A percentile compares a stretch with the other conserved stretches of the same genome.
Evolutionary conservation across 2,113 vertebrate genomes (phyloP).

Genomic region (Coturnix japonica): DNA sequence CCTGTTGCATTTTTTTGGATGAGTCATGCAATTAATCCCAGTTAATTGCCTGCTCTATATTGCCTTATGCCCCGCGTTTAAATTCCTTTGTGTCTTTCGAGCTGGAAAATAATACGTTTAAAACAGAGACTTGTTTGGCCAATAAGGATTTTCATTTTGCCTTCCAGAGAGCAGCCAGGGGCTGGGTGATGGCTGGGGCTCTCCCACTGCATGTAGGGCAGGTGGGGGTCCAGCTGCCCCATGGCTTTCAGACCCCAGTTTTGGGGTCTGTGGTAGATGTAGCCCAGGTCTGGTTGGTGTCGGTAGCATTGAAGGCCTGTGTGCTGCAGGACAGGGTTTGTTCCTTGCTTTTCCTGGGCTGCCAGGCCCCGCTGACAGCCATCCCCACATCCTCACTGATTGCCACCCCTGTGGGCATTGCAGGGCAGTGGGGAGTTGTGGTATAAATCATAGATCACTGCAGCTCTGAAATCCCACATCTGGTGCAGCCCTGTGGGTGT

Average conservation of each 20-base stretch:
- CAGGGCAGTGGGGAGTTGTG: fast-evolving
- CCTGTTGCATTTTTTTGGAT: slow-evolving; percentile 41
- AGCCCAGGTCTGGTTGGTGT: neutral
- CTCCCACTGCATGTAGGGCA: neutral
- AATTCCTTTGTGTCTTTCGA: slow-evolving; percentile 60
- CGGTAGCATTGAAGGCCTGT: neutral
- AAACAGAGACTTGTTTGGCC: neutral
- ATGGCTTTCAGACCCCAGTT: neutral
- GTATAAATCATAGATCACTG: neutral
- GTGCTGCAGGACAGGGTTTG: neutral
- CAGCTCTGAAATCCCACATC: fast-evolving
- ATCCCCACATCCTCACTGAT: fast-evolving
- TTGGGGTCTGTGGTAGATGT: fast-evolving
- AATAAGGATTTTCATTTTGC: neutral
- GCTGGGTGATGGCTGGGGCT: no score
- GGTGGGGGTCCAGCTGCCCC: neutral
- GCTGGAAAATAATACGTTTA: neutral
- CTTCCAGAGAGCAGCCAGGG: neutral
- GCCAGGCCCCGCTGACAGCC: neutral
- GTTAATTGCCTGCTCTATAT: slow-evolving; percentile 43
- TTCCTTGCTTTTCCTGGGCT: neutral
- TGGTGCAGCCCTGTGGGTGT: fast-evolving
- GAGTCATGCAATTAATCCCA: slow-evolving; percentile 60
- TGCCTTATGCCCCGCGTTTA: slow-evolving; percentile 48
- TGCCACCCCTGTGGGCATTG: fast-evolving